phyloP scores from a whole-genome alignment of 2,888 invertebrate genomes.

The Ectemnius continuus region DNA sequence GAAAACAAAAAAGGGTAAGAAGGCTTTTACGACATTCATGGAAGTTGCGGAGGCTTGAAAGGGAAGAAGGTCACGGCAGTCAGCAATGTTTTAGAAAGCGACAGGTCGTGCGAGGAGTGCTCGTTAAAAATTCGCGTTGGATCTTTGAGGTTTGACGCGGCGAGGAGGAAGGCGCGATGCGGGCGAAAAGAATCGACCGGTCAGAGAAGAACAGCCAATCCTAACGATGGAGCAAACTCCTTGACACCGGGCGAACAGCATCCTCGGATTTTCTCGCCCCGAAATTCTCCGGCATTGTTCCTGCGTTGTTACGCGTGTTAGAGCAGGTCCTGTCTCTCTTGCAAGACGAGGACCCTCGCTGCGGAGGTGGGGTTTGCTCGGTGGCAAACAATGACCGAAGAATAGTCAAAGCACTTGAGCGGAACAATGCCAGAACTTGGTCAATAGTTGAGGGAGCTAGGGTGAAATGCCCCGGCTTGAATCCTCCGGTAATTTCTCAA shows the following conservation, averaged over 20 bases:
- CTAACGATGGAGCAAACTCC: conserved; percentile 19
- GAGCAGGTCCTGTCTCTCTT: conserved; percentile 42
- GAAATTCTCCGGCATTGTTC: conserved; percentile 58
- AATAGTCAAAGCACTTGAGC: conserved; percentile 68
- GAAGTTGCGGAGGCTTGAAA: neutral
- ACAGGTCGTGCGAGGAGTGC: neutral
- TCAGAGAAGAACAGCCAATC: conserved; percentile 2
- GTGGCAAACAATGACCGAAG: conserved; percentile 60
- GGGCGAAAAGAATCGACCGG: neutral
- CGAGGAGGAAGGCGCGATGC: neutral
- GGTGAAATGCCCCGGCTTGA: conserved; percentile 37
- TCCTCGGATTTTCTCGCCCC: conserved; percentile 22
- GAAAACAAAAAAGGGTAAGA: no score
- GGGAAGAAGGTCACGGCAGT: neutral
- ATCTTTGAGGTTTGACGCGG: neutral
- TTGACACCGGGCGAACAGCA: conserved; percentile 30
- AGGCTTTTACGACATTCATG: neutral
- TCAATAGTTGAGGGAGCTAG: conserved; percentile 21
- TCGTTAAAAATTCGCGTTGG: conserved; percentile 25
- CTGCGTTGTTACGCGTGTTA: conserved; percentile 50
- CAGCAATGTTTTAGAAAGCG: conserved; percentile 3
- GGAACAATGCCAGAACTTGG: conserved; percentile 56
- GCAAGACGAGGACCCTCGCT: conserved; percentile 17
- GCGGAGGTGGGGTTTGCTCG: conserved; percentile 30
- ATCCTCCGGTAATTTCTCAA: conserved; percentile 21